phyloP scores from a whole-genome alignment of 2,888 invertebrate species.

The Sarcophaga variegata region DNA sequence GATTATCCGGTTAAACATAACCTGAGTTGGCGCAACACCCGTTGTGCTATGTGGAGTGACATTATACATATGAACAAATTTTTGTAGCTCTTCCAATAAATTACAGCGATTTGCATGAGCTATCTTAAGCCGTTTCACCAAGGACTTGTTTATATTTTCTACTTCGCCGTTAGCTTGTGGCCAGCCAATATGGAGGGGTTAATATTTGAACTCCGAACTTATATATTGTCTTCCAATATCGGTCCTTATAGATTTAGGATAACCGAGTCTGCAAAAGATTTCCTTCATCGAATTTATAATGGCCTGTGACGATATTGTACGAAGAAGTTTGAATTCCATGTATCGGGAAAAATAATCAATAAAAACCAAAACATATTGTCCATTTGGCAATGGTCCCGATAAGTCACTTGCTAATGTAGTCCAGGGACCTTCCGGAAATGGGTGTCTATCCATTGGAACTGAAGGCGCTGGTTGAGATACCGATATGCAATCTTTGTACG shows the following conservation, averaged over 20 bases:
- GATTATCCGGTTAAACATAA: conserved; percentile 57
- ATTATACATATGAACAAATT: conserved; percentile 68
- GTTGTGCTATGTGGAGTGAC: conserved; percentile 68
- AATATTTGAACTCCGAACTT: conserved; percentile 62
- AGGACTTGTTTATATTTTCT: conserved; percentile 61
- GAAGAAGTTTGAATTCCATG: conserved; percentile 54
- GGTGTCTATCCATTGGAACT: conserved; percentile 67
- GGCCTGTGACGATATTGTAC: conserved; percentile 49
- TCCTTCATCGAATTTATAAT: conserved; percentile 63
- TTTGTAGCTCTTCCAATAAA: conserved; percentile 65
- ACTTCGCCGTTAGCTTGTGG: conserved; percentile 66
- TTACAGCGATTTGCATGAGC: conserved; percentile 57
- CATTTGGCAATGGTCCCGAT: conserved; percentile 52
- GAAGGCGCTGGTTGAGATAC: conserved; percentile 65
- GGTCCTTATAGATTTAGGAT: conserved; percentile 60
- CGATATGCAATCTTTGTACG: conserved; percentile 64
- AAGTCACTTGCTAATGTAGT: conserved; percentile 61
- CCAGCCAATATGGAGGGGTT: conserved; percentile 59
- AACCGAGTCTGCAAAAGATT: conserved; percentile 68
- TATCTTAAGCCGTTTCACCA: conserved; percentile 62
- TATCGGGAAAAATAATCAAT: conserved; percentile 53
- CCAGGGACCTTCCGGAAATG: conserved; percentile 56
- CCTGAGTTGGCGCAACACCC: conserved; percentile 61
- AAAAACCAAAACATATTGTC: conserved; percentile 57
- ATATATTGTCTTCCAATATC: conserved; percentile 67